Evolutionary conservation across 2,797 vertebrate species (phyloP), one percentile per base, ranked within the genome.

Genomic region (Ctenopoma multispine): DNA sequence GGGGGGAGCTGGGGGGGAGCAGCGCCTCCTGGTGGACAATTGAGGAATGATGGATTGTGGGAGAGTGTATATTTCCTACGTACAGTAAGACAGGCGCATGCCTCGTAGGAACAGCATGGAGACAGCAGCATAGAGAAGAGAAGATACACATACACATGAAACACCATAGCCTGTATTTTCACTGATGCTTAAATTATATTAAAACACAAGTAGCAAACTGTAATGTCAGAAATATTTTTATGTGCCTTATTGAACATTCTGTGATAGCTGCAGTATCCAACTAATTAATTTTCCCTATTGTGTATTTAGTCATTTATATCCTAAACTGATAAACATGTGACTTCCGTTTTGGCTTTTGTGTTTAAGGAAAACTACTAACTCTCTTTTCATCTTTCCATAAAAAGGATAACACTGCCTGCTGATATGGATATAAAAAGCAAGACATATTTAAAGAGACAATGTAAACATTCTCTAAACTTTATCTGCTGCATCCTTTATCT

Each of bases 21-120:
- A 85, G 89, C 89, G 86, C 89, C 91, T 1, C 70, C 74, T 5
- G 4, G 72, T 74, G 92, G 87, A 77, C n/a, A 48, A 72, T 71
- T 47, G 24, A 6, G 34, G 15, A 31, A 77, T 7, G 7, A 21
- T 41, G 36, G 14, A 13, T 11, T 44, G 18, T 36, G 11, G 4
- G 48, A 53, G 14, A 3, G 68, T 27, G 29, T 18, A 0, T 64
- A 17, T 38, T 29, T 20, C 36, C n/a, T 20, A 8, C 18, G 34
- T 40, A 41, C 57, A 51, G 21, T 17, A 15, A 5, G 49, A 20
- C 1, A 5, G 27, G 21, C 1, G 21, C 1, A 14, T 46, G 59
- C 4, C 29, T 48, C 31, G 12, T 12, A n/a, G 44, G 24, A 12
- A 34, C 4, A 41, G n/a, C 18, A 23, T 1, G 3, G 47, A 29